Evolutionary conservation across 2,797 vertebrate genomes (phyloP), one percentile per base, ranked within the genome.

Genomic region (Megalops cyprinoides): DNA sequence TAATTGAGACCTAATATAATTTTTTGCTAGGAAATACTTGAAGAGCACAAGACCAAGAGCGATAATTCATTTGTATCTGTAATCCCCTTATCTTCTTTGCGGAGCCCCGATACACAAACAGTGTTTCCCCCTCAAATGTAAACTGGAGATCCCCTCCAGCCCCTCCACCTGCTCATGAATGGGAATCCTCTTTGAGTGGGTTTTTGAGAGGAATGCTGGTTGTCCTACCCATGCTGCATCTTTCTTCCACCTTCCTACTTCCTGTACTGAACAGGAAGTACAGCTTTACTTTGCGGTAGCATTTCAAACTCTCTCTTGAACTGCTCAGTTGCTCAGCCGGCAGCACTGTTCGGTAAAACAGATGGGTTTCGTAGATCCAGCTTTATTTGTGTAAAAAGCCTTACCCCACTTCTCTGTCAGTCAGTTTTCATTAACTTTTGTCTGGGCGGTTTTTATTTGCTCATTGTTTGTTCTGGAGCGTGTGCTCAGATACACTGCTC

Each of bases 351-450:
- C n/a, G 34, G 15, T 77, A 46, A 12, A 77, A 60, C 39, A 62
- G 31, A 55, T 15, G 28, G 25, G 44, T 31, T 23, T 48, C 18
- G 44, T 23, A 49, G 14, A 48, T 14, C 39, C 20, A 23, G 67
- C 67, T 71, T 42, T 67, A 67, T 67, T n/a, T 44, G 18, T 42
- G 67, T 44, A 15, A 71, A 71, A 71, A 71, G 67, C 67, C 67
- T 71, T 71, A 71, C 23, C 39, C 37, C 67, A 23, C 39, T 44
- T 23, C 46, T 15, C 23, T 51, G 44, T 48, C 42, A n/a, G 42
- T 10, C 10, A 8, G 31, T 39, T 6, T 25, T n/a, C 31, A 69
- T 48, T 5, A 5, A 1, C 8, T 46, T n/a, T 28, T 51, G 9
- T 7, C 23, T 20, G 4, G 25, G 49, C n/a, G 49, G n/a, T 74